These are phyloP conservation scores for Bombus superbus DNA, from an alignment of 1,140 invertebrate genomes.

Conservation along the genomic window DNA sequence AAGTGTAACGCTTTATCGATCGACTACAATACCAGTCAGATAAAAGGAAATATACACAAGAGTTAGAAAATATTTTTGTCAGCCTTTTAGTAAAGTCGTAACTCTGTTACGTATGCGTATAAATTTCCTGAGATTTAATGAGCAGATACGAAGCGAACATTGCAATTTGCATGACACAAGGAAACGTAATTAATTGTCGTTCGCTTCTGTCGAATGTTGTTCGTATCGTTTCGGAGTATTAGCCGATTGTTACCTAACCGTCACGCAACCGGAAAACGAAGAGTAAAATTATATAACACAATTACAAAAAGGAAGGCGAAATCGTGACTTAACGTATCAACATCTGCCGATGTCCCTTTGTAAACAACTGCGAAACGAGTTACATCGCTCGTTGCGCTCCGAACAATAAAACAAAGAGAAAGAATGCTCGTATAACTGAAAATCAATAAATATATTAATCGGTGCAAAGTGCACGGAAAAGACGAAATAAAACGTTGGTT, in stretches of 20 bases:
- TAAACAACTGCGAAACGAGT: background rate
- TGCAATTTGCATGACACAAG: background rate
- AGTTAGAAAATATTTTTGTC: background rate
- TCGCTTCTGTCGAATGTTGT: background rate
- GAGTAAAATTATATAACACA: conserved; percentile 26
- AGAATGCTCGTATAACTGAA: background rate
- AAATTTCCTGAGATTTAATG: background rate
- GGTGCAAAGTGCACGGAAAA: background rate
- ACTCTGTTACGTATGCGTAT: background rate
- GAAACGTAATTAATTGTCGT: conserved; percentile 18
- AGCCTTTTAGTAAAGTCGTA: no score
- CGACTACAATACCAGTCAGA: background rate
- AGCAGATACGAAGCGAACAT: background rate
- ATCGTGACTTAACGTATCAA: conserved; percentile 36
- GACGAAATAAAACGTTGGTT: background rate
- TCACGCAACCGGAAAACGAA: conserved; percentile 25
- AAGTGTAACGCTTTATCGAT: background rate
- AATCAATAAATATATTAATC: background rate
- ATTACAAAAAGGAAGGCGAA: conserved; percentile 18
- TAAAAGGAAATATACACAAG: background rate
- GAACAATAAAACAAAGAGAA: no score
- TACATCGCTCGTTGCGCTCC: no score
- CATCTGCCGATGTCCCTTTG: background rate
- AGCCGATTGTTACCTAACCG: conserved; percentile 8
- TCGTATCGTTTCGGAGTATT: background rate